A percentile compares a stretch with the other conserved stretches of the same genome.
These are phyloP conservation scores for Clarias gariepinus DNA, from an alignment of 2,113 vertebrate genomes.

Conservation along the genomic window DNA sequence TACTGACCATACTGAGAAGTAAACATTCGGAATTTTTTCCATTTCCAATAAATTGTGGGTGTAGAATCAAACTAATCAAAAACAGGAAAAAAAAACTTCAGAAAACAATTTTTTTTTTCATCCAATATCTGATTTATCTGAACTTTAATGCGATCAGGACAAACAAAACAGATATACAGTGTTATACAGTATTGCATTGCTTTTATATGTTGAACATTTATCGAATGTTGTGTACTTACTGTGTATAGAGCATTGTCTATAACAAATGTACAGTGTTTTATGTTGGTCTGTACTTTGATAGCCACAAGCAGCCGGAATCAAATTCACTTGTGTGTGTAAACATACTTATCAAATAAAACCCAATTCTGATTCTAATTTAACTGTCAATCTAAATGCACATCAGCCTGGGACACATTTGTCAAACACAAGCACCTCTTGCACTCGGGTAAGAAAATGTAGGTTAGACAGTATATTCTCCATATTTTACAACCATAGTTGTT, in stretches of 20 bases:
- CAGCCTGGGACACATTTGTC: not conserved
- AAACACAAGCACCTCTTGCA: not conserved
- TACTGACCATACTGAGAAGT: constrained; percentile 43
- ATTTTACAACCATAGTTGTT: not conserved
- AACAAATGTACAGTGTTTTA: too few species aligned
- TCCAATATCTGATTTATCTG: not conserved
- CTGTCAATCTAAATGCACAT: not conserved
- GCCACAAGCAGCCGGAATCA: too few species aligned
- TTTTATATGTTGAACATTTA: too few species aligned
- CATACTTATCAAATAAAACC: too few species aligned
- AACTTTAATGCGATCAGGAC: constrained; percentile 45
- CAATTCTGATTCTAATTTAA: not conserved
- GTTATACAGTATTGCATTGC: too few species aligned
- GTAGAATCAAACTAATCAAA: constrained; percentile 65
- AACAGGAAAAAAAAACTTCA: not conserved
- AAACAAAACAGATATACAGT: too few species aligned
- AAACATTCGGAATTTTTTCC: constrained; percentile 52
- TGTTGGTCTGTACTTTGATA: too few species aligned
- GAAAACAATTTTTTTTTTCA: not conserved
- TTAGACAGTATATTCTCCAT: not conserved
- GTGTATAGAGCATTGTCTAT: too few species aligned
- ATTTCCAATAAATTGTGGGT: constrained; percentile 55
- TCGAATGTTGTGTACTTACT: too few species aligned
- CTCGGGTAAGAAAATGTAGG: not conserved
- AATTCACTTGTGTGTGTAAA: too few species aligned